Evolutionary conservation across 2,888 invertebrate species (phyloP).

Genomic region (Chymomyza caudatula): DNA sequence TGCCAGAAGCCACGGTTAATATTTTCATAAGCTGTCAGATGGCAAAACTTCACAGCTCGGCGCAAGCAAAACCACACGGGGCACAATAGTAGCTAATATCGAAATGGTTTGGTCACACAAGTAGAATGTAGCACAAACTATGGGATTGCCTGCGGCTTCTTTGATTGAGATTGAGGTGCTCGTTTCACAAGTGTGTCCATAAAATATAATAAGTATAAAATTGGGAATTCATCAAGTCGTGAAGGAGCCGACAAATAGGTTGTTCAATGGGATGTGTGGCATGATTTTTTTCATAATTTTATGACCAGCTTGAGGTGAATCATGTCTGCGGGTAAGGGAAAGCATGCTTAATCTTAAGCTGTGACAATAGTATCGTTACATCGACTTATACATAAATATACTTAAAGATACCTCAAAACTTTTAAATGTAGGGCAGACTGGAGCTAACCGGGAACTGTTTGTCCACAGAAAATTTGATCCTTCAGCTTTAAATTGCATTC

Average conservation of each 20-base stretch:
- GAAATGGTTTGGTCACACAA: neutral
- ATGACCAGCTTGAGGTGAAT: no score
- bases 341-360: no score
- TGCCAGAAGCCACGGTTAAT: neutral
- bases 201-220: conserved; percentile 60
- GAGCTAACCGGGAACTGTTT: no score
- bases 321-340: no score
- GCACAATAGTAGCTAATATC: no score
- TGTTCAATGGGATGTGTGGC: neutral
- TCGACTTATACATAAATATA: no score
- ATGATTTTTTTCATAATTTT: conserved; percentile 8
- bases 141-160: neutral
- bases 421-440: no score
- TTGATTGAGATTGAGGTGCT: neutral
- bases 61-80: neutral
- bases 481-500: no score
- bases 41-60: neutral
- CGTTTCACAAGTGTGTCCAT: neutral
- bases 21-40: neutral
- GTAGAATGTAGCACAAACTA: neutral
- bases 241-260: neutral
- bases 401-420: no score
- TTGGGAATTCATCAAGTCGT: conserved; percentile 59
- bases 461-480: no score
- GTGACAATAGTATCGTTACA: no score